Evolutionary conservation across 2,888 invertebrate species (phyloP), one percentile per base, ranked within the genome.

Genomic region (Drosophila sordidapex): DNA sequence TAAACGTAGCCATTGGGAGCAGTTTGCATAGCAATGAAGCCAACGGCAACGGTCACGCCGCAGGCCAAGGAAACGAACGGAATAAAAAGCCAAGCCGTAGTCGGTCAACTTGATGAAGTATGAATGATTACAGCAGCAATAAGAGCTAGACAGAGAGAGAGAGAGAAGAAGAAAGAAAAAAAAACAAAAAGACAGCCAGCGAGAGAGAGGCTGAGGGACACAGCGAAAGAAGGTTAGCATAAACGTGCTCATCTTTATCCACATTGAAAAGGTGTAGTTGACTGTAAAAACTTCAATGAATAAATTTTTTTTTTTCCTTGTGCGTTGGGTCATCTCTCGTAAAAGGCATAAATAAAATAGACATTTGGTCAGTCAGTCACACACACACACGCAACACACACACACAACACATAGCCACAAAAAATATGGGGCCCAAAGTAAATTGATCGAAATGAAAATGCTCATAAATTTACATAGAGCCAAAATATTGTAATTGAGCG

Each of bases 231-330:
- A 18, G 13, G 40, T 46, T 46, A 36, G 43, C 53, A 59, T 58
- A 64, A 51, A 74, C 52, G 62, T 73, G 81, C 68, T 81, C 79
- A 78, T 79, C 86, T 73, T 70, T 61, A 73, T 79, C 68, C 83
- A 76, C 79, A 82, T 79, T 87, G 76, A 90, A 90, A 82, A 90
- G 91, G 90, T 89, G 90, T 90, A 89, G 90, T 89, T 85, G 90
- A 91, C 89, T 91, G 89, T 87, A 90, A 89, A 86, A 89, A 89
- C 89, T 89, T 89, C 83, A 90, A 89, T 89, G 89, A 89, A 89
- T 89, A 90, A 91, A 91, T 46, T 46, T 21, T 48, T 38, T 36
- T 36, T 38, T 56, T 56, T 38, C 33, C 33, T 35, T 36, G 54
- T 62, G 31, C 35, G 59, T 79, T 78, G 81, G 82, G 78, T 70